Evolutionary conservation across 2,888 invertebrate species (phyloP), one percentile per base, ranked within the genome.

Genomic region (Erynnis tages): DNA sequence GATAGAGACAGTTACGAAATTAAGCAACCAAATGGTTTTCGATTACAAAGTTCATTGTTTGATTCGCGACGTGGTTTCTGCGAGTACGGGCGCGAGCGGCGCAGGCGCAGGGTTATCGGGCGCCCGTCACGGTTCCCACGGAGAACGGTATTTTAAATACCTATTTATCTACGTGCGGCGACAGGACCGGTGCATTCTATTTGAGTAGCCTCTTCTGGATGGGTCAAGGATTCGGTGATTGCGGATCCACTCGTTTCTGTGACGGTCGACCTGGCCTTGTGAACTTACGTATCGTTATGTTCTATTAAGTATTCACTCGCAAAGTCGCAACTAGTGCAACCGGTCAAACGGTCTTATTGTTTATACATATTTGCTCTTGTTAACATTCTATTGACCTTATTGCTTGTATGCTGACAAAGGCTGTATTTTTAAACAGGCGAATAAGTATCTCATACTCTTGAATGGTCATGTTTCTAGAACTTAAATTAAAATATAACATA

Each of bases 151-250:
- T 88, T 85, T 87, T 86, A 88, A 84, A 87, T 89, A 84, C 87
- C 85, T 88, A 87, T 82, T 81, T 83, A 80, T 81, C 74, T 81
- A 79, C 65, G 72, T 78, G 76, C 79, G 79, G 87, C 76, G 87
- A 87, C 87, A 87, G 87, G 82, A 85, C 79, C 68, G 74, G 71
- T 79, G 77, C 82, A 82, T 82, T 83, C 78, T 76, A 79, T 66
- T 74, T 69, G 79, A 85, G 85, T 85, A 86, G 85, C 83, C 84
- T 86, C 86, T 86, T 82, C 88, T 82, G 85, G 88, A 88, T 88
- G 86, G 88, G 88, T 89, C 88, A 88, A 89, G 88, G 88, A 86
- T 88, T 69, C 71, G 80, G 85, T 78, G 84, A 87, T 80, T 82
- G 86, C 79, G 79, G 77, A 83, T 85, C 82, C 79, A 76, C 78